These are phyloP conservation scores for Arrhopalites spinosus DNA, from an alignment of 2,888 invertebrate genomes.

Conservation along the genomic window DNA sequence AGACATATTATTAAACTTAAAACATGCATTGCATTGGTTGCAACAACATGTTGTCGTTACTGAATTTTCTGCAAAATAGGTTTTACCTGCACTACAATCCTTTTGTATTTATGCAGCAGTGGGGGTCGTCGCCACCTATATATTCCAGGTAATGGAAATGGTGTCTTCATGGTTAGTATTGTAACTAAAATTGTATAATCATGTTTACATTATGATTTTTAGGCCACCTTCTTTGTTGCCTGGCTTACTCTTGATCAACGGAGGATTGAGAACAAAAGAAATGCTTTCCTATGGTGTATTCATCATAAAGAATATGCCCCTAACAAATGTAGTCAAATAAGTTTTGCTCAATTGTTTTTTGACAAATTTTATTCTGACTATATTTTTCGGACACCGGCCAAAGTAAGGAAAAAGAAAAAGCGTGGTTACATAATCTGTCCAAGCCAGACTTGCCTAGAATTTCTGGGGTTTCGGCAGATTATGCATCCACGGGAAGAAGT, in stretches of 20 bases:
- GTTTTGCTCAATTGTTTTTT: constrained; percentile 58
- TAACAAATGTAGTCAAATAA: constrained; percentile 58
- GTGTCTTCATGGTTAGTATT: not conserved
- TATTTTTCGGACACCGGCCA: constrained; percentile 58
- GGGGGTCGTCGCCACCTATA: constrained; percentile 75
- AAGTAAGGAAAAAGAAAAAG: constrained; percentile 55
- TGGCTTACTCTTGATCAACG: constrained; percentile 74
- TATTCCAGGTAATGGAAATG: constrained; percentile 64
- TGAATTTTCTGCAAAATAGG: too few species aligned
- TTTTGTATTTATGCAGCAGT: constrained; percentile 81
- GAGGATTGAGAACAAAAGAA: constrained; percentile 68
- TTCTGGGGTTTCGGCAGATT: too few species aligned
- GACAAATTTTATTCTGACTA: constrained; percentile 57
- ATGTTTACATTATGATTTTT: not conserved
- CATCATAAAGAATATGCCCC: constrained; percentile 61
- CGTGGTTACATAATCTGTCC: too few species aligned
- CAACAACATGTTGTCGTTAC: too few species aligned
- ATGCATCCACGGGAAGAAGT: too few species aligned
- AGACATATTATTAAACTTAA: not conserved
- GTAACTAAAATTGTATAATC: not conserved
- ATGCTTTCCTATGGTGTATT: constrained; percentile 72
- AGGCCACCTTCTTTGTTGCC: constrained; percentile 78
- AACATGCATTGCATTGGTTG: not conserved
- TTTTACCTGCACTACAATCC: constrained; percentile 78
- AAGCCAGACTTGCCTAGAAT: too few species aligned